Evolutionary conservation across 2,797 vertebrate species (phyloP).

Genomic region (Ibycter americanus): DNA sequence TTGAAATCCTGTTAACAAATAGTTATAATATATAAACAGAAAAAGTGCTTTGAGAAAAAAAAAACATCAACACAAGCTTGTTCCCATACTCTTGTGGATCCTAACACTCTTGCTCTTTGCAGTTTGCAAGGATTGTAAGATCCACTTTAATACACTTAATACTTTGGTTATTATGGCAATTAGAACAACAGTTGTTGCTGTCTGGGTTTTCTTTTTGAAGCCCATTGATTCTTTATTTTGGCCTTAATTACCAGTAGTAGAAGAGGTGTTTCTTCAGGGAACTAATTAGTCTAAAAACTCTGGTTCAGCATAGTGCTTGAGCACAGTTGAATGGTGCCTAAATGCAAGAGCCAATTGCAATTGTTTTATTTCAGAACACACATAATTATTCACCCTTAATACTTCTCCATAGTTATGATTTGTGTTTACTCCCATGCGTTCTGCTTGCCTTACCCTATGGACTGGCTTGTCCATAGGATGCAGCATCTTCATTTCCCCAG

Average conservation of each 20-base stretch:
- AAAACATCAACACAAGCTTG: background rate
- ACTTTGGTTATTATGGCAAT: background rate
- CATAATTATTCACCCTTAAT: background rate
- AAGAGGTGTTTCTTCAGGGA: slow-evolving; percentile 34
- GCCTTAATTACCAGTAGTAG: background rate
- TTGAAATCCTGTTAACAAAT: background rate
- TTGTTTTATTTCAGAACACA: background rate
- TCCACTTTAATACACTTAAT: background rate
- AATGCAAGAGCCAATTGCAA: background rate
- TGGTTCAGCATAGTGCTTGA: background rate
- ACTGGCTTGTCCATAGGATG: background rate
- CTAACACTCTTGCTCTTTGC: background rate
- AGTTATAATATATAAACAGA: background rate
- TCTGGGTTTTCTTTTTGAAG: slow-evolving; percentile 1
- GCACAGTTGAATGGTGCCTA: background rate
- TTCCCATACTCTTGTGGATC: background rate
- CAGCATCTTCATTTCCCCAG: background rate
- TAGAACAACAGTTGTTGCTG: background rate
- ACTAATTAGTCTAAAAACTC: slow-evolving; percentile 4
- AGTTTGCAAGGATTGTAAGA: background rate
- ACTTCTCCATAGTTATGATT: background rate
- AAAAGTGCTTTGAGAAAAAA: background rate
- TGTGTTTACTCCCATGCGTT: background rate
- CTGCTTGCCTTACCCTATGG: background rate
- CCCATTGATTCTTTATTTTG: slow-evolving; percentile 10